Conservation (phyloP, 2,888 invertebrate species). For the Lutraria lutraria region DNA sequence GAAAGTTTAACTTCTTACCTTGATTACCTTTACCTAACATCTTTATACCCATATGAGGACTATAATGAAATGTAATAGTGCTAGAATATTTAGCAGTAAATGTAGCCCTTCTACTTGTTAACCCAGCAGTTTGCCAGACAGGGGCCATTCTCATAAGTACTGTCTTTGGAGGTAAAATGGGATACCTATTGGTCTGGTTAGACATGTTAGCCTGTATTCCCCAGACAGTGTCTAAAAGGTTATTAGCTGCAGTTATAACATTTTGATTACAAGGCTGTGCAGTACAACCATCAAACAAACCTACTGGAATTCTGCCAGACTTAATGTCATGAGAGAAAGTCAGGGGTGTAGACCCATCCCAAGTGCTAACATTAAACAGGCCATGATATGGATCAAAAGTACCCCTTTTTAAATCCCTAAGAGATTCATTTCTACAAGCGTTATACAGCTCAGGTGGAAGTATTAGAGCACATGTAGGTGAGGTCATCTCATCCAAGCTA, state of each 20-base stretch:
- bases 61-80: background rate
- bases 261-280: background rate
- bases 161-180: slow-evolving; percentile 3
- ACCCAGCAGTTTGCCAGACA: background rate
- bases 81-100: background rate
- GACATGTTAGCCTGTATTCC: slow-evolving; percentile 23
- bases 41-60: background rate
- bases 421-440: background rate
- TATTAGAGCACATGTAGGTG: background rate
- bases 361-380: background rate
- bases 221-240: slow-evolving; percentile 15
- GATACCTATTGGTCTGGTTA: background rate
- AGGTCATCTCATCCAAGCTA: background rate
- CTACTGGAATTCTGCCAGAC: slow-evolving; percentile 6
- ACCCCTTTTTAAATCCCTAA: background rate
- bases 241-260: background rate
- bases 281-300: background rate
- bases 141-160: background rate
- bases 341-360: background rate
- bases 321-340: background rate
- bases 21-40: background rate
- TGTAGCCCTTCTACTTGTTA: background rate
- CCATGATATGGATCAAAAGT: slow-evolving; percentile 13
- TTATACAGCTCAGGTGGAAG: background rate
- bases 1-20: background rate